Percentiles rank a stretch among this genome's conserved stretches.
These are phyloP conservation scores for Glareola pratincola DNA, from an alignment of 2,113 vertebrate species.

Conservation along the genomic window DNA sequence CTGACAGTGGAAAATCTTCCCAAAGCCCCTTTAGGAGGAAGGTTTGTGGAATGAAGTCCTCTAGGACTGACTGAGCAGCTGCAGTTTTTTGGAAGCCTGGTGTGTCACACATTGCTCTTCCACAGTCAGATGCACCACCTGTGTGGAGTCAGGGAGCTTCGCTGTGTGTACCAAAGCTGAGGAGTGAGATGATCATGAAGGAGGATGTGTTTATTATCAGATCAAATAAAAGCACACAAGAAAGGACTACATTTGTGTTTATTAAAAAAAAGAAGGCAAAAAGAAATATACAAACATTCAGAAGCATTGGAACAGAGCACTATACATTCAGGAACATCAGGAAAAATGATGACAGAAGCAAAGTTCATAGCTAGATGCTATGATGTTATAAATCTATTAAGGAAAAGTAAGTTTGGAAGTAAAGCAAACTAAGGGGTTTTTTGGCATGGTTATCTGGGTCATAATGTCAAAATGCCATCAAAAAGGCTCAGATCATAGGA, in stretches of 20 bases:
- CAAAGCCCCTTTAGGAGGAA: not conserved
- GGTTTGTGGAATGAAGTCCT: not conserved
- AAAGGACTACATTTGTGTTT: not conserved
- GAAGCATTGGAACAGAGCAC: not conserved
- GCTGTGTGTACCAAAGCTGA: not conserved
- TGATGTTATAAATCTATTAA: not conserved
- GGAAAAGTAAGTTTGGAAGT: not conserved
- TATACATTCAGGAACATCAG: not conserved
- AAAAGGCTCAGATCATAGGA: not conserved
- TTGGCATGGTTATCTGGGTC: not conserved
- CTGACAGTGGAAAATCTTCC: not conserved
- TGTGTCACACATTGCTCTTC: not conserved
- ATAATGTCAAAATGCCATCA: not conserved
- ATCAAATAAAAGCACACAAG: not conserved
- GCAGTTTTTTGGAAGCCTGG: not conserved
- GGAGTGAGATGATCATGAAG: not conserved
- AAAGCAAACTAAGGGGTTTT: not conserved
- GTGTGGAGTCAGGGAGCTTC: not conserved
- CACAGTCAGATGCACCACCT: fast-evolving
- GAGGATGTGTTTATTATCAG: not conserved
- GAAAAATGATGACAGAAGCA: not conserved
- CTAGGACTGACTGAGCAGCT: not conserved
- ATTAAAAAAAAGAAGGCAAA: not conserved
- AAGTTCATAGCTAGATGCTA: not conserved
- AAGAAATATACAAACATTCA: not conserved